Evolutionary conservation across 2,797 vertebrate genomes (phyloP), one percentile per base, ranked within the genome.

Genomic region (Anguilla obscura): DNA sequence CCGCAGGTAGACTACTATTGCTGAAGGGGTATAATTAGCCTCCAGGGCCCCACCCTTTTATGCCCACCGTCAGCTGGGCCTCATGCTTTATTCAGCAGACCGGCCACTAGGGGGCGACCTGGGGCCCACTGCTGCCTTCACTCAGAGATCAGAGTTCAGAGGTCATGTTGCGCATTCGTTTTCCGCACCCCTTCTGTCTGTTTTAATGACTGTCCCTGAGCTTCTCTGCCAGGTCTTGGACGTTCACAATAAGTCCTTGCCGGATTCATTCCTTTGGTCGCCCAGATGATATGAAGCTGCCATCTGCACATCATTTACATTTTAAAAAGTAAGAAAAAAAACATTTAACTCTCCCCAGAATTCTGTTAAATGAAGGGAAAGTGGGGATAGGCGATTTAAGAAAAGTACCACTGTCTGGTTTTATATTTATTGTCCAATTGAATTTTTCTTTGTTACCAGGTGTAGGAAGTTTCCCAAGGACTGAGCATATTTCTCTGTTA

Each of bases 1-100:
- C 91, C 93, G 91, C 89, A 92, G 90, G 88, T 2, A 33, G 89
- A 91, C 90, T 92, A 92, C 89, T 90, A 18, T 91, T 89, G 90
- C 91, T 92, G 88, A 90, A 86, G 91, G 90, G 89, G 91, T 94
- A 94, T 95, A 96, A 96, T 96, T 96, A 94, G 94, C 91, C 95
- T 93, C 95, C 48, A 89, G 94, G 94, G 94, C 92, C 86, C 91
- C n/a, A 27, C 92, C 90, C 18, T 92, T 91, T 88, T 89, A 90
- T 89, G 93, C 92, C 89, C 89, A 87, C 87, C 91, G 90, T 87
- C 89, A 93, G 89, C 90, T 88, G 80, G 88, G 79, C 91, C 93
- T 94, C 93, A 94, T 95, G 89, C 93, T 90, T 94, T 93, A 94
- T 95, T 94, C 92, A 95, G 90, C 91, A 93, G 90, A 91, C 88